phyloP scores from a whole-genome alignment of 1,140 invertebrate genomes.

The Trichonephila clavata region DNA sequence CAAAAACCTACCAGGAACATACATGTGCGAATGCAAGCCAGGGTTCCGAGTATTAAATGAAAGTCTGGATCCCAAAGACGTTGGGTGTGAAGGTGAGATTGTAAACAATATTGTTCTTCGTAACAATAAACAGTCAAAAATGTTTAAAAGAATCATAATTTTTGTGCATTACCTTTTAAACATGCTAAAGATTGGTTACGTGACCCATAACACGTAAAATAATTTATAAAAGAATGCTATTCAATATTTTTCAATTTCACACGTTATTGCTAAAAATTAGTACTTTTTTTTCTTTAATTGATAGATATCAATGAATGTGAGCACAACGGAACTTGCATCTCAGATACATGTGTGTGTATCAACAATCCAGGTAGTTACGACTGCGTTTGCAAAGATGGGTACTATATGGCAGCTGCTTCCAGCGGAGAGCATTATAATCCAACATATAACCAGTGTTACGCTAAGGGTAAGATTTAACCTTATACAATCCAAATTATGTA shows the following conservation, averaged over 20 bases:
- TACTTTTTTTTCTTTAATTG: not conserved
- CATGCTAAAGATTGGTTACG: too few relatives aligned
- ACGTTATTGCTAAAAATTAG: too few relatives aligned
- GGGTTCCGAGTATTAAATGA: not conserved
- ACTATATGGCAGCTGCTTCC: not conserved
- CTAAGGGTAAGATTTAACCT: not conserved
- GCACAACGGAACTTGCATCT: too few relatives aligned
- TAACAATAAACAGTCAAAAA: too few relatives aligned
- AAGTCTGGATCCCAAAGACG: not conserved
- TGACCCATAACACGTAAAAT: too few relatives aligned
- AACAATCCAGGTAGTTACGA: not conserved
- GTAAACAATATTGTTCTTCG: too few relatives aligned
- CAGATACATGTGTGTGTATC: not conserved
- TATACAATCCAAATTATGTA: too few relatives aligned
- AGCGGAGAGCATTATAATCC: not conserved
- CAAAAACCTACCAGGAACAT: not conserved
- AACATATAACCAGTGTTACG: not conserved
- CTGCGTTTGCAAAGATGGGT: not conserved
- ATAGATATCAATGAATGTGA: constrained; percentile 22
- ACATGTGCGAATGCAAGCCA: not conserved
- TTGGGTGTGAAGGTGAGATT: not conserved
- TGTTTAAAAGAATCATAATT: too few relatives aligned
- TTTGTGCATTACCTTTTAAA: too few relatives aligned
- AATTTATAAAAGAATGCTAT: too few relatives aligned
- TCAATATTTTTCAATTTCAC: too few relatives aligned